A percentile compares a stretch with the other conserved stretches of the same genome.
phyloP scores from a whole-genome alignment of 2,113 vertebrate species.

The Rhinoderma darwinii region DNA sequence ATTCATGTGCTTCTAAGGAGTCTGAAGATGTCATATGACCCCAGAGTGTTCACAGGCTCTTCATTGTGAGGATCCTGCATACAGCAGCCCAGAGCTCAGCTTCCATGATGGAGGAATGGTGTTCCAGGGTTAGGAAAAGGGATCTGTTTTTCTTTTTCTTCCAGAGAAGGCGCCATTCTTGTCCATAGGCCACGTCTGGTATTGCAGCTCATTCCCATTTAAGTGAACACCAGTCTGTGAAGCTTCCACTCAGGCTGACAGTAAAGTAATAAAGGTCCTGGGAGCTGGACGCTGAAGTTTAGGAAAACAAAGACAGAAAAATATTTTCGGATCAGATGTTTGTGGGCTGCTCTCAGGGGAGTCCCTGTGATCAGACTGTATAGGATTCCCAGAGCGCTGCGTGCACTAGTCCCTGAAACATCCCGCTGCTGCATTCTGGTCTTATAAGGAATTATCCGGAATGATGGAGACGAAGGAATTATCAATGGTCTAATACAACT shows the following conservation, averaged over 20 bases:
- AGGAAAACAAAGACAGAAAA: slow-evolving; percentile 16
- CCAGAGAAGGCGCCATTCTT: too few species aligned
- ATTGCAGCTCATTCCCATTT: too few species aligned
- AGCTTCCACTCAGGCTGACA: not conserved
- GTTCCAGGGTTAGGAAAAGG: too few species aligned
- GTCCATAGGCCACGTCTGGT: too few species aligned
- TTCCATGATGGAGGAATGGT: too few species aligned
- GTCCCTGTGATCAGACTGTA: not conserved
- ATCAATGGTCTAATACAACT: not conserved
- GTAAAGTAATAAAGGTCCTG: not conserved
- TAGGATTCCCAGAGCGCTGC: not conserved
- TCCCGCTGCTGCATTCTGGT: not conserved
- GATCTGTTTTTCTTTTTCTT: too few species aligned
- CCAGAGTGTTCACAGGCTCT: too few species aligned
- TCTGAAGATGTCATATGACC: too few species aligned
- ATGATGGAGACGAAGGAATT: not conserved
- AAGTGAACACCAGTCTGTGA: not conserved
- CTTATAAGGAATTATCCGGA: slow-evolving; percentile 31
- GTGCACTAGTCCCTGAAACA: not conserved
- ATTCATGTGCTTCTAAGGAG: too few species aligned
- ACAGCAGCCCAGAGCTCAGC: too few species aligned
- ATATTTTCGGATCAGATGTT: slow-evolving; percentile 1
- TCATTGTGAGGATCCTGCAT: too few species aligned
- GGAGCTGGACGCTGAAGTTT: not conserved
- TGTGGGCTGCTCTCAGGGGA: not conserved